Conservation (phyloP, 35 echinoderm and acorn worm genomes). For the Anneissia japonica region DNA sequence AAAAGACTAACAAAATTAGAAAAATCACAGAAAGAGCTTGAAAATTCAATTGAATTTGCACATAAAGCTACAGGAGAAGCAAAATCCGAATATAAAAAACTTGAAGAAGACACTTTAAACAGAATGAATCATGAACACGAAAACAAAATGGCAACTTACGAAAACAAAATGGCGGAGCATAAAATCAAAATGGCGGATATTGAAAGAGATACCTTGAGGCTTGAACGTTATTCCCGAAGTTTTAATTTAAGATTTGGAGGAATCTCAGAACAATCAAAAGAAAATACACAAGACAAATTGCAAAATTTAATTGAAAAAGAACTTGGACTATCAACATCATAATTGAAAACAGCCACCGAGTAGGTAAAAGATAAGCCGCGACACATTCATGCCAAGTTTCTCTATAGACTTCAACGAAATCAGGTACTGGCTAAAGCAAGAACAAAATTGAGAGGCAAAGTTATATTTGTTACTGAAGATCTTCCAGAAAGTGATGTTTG, state of each 20-base stretch:
- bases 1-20: background rate
- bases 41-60: slow-evolving; percentile 3
- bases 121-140: background rate
- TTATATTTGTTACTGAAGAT: slow-evolving; percentile 33
- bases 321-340: slow-evolving; percentile 11
- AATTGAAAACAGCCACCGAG: slow-evolving; percentile 19
- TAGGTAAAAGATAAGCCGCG: slow-evolving; percentile 9
- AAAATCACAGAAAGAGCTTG: slow-evolving; percentile 18
- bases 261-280: slow-evolving; percentile 2
- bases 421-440: background rate
- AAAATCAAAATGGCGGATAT: slow-evolving; percentile 5
- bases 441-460: background rate
- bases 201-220: background rate
- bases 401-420: slow-evolving; percentile 8
- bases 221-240: slow-evolving; percentile 8
- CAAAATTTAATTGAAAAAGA: background rate
- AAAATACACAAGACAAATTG: background rate
- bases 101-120: background rate
- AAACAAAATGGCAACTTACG: slow-evolving; percentile 14
- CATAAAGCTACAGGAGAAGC: background rate
- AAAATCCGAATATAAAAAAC: background rate
- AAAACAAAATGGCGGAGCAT: background rate
- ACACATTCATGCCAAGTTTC: slow-evolving; percentile 27
- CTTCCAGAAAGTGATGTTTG: slow-evolving; percentile 14
- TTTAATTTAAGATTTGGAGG: slow-evolving; percentile 31